phyloP scores from a whole-genome alignment of 1,140 invertebrate genomes.

The Macrocentrus cingulum region DNA sequence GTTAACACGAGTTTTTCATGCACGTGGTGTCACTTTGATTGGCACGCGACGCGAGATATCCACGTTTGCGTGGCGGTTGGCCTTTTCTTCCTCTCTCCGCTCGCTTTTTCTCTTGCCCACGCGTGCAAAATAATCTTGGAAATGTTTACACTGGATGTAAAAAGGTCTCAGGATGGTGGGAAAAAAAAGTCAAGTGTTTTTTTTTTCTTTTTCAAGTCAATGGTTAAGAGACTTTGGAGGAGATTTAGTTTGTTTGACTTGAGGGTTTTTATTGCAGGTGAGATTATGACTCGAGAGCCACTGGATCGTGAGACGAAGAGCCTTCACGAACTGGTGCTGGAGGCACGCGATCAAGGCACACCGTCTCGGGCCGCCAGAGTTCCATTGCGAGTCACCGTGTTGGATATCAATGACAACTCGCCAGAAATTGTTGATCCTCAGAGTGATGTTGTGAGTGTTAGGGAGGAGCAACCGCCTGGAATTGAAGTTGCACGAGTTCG shows the following conservation, averaged over 20 bases:
- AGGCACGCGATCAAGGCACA: slow-evolving; percentile 82
- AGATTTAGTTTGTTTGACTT: no score
- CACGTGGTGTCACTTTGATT: slow-evolving; percentile 41
- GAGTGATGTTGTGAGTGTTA: slow-evolving; percentile 82
- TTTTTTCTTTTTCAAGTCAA: no score
- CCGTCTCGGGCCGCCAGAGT: slow-evolving; percentile 75
- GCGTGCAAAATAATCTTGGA: no score
- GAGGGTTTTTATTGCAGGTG: slow-evolving; percentile 62
- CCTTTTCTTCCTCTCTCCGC: not conserved
- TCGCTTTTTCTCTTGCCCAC: no score
- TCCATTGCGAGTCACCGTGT: slow-evolving; percentile 71
- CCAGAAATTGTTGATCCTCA: slow-evolving; percentile 85
- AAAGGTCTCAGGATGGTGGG: no score
- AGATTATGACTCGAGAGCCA: slow-evolving; percentile 77
- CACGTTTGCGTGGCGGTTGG: slow-evolving; percentile 37
- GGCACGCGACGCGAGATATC: slow-evolving; percentile 52
- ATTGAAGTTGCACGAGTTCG: slow-evolving; percentile 82
- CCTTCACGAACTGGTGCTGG: slow-evolving; percentile 78
- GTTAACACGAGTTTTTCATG: slow-evolving; percentile 25
- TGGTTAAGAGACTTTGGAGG: no score
- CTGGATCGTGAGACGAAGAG: slow-evolving; percentile 82
- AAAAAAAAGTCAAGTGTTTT: no score
- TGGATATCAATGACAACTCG: slow-evolving; percentile 89
- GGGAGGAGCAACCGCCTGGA: slow-evolving; percentile 83
- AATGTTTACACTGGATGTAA: no score